Evolutionary conservation across 2,888 invertebrate genomes (phyloP).

Genomic region (Cinara cedri): DNA sequence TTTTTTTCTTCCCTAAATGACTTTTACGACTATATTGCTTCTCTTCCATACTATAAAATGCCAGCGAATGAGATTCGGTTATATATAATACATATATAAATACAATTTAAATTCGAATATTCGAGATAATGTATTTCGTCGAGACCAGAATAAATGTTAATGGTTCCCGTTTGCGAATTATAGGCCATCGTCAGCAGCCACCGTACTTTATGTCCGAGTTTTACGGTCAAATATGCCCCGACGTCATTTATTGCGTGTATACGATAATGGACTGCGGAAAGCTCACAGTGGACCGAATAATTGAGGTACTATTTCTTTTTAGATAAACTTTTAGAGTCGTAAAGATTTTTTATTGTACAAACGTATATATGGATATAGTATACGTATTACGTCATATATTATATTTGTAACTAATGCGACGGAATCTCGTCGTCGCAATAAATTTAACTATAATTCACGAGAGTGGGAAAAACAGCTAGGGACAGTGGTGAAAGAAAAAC

Average conservation of each 20-base stretch:
- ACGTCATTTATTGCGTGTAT: slow-evolving; percentile 24
- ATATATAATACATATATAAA: not conserved
- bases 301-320: slow-evolving; percentile 35
- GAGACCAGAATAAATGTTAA: slow-evolving; percentile 23
- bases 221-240: not conserved
- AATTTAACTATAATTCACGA: slow-evolving; percentile 32
- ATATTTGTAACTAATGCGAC: slow-evolving; percentile 35
- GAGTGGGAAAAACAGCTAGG: not conserved
- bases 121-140: slow-evolving; percentile 9
- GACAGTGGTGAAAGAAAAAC: not conserved
- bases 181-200: slow-evolving; percentile 9
- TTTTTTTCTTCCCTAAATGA: too few relatives aligned
- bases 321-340: slow-evolving; percentile 46
- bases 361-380: not conserved
- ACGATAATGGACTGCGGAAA: slow-evolving; percentile 22
- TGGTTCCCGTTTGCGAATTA: slow-evolving; percentile 2
- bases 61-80: not conserved
- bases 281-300: slow-evolving; percentile 43
- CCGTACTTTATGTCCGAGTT: slow-evolving; percentile 30
- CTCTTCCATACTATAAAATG: too few relatives aligned
- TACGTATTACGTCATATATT: too few relatives aligned
- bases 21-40: too few relatives aligned
- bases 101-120: slow-evolving; percentile 19
- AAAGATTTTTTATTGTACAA: slow-evolving; percentile 45
- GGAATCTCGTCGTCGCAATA: slow-evolving; percentile 1